Evolutionary conservation across 2,888 invertebrate species (phyloP), one percentile per base, ranked within the genome.

Genomic region (Eulithis prunata): DNA sequence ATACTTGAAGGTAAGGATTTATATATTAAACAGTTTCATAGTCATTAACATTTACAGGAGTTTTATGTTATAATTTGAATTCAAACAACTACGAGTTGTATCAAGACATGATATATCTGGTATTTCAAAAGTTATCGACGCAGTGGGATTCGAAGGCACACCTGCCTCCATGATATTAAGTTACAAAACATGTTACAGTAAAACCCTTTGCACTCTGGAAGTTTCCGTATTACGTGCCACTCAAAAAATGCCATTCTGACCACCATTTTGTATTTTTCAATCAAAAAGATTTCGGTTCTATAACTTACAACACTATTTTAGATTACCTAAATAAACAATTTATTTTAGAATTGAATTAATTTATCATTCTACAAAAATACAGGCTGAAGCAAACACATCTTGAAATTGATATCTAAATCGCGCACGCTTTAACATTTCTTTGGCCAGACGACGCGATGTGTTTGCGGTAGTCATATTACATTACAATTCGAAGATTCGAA

Each of bases 1-100:
- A 75, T 13, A 69, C 64, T 68, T 65, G 57, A 68, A 69, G 69
- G 68, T 72, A 69, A 71, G 69, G 70, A 70, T 71, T 68, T 67
- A 70, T 49, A 58, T 68, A 60, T 63, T 12, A 28, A 63, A 49
- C 14, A 28, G 46, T 59, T 55, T 59, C 53, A 62, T 12, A 58
- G 57, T 43, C 28, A 59, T 21, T 21, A 6, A 57, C 8, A n/a
- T 45, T 52, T 59, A 59, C 45, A 32, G 52, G 52, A 59, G 45
- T 56, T n/a, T 21, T 2, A 21, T 21, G 14, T 43, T 41, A 10
- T 32, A 32, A 12, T 41, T 41, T 32, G 4, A 47, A 47, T 47
- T 46, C 7, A 14, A 14, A 14, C 7, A 13, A 3, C 8, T 32
- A 32, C 32, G 32, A 32, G 32, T 47, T 47, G 7, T 8, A 47